Conservation (phyloP, 2,797 vertebrate genomes). For the Choloepus didactylus region DNA sequence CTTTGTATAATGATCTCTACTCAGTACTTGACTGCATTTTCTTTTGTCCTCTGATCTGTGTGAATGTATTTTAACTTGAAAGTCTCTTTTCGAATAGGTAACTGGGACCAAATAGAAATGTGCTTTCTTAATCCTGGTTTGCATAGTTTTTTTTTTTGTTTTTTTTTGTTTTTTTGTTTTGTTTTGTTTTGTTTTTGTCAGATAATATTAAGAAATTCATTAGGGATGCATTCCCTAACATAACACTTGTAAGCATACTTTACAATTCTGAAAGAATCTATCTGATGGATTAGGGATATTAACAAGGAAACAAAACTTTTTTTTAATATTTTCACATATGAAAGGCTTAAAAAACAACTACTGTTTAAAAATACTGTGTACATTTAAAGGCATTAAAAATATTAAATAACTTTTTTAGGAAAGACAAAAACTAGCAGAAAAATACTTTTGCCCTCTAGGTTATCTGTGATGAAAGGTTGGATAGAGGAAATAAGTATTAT, state of each 20-base stretch:
- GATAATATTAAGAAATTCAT: neutral
- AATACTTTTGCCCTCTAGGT: slow-evolving; percentile 79
- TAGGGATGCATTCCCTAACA: neutral
- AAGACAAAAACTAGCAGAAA: slow-evolving; percentile 68
- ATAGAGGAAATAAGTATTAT: slow-evolving; percentile 83
- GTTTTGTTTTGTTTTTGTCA: neutral
- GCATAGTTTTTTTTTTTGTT: neutral
- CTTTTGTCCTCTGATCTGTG: neutral
- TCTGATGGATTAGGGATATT: neutral
- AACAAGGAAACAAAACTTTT: too few relatives aligned
- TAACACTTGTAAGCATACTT: neutral
- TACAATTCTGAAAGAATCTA: neutral
- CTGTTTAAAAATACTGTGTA: neutral
- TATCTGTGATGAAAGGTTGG: slow-evolving; percentile 73
- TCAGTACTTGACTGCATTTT: neutral
- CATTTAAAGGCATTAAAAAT: neutral
- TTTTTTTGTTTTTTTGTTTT: neutral
- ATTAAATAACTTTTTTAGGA: slow-evolving; percentile 2
- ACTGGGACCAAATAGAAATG: neutral
- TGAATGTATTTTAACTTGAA: neutral
- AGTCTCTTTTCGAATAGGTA: neutral
- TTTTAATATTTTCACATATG: neutral
- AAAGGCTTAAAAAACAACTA: neutral
- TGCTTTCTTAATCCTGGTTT: neutral
- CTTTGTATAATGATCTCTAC: neutral